phyloP scores from a whole-genome alignment of 2,113 vertebrate species.

The Paratilapia polleni region DNA sequence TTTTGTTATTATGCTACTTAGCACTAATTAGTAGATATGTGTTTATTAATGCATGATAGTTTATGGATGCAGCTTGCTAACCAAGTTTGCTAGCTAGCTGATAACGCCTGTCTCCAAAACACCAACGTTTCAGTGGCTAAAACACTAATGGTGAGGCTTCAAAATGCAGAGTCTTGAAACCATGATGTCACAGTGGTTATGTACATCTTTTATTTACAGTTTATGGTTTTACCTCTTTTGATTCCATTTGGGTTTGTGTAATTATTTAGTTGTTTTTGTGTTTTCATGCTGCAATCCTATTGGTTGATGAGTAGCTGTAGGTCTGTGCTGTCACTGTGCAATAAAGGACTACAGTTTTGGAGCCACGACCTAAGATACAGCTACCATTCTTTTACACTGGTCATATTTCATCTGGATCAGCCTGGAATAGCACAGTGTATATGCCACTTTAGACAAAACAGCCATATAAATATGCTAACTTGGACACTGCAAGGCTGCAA shows the following conservation, averaged over 20 bases:
- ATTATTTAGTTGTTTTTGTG: not conserved
- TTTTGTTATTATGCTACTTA: not conserved
- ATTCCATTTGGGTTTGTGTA: not conserved
- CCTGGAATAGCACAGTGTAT: not conserved
- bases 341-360: not conserved
- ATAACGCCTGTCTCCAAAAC: not conserved
- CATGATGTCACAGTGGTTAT: too few relatives aligned
- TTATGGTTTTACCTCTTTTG: not conserved
- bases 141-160: not conserved
- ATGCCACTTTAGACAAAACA: not conserved
- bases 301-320: not conserved
- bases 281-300: not conserved
- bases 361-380: not conserved
- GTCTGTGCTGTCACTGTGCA: not conserved
- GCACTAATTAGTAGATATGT: not conserved
- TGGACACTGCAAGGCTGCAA: not conserved
- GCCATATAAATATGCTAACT: not conserved
- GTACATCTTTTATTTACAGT: not conserved
- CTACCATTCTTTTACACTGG: not conserved
- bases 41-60: too few relatives aligned
- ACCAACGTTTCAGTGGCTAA: not conserved
- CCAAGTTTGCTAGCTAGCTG: not conserved
- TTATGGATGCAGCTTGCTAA: not conserved
- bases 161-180: not conserved
- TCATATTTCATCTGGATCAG: slow-evolving; percentile 2